Conservation (phyloP, 53 echinoderm and acorn worm genomes). For the Mesocentrotus franciscanus region DNA sequence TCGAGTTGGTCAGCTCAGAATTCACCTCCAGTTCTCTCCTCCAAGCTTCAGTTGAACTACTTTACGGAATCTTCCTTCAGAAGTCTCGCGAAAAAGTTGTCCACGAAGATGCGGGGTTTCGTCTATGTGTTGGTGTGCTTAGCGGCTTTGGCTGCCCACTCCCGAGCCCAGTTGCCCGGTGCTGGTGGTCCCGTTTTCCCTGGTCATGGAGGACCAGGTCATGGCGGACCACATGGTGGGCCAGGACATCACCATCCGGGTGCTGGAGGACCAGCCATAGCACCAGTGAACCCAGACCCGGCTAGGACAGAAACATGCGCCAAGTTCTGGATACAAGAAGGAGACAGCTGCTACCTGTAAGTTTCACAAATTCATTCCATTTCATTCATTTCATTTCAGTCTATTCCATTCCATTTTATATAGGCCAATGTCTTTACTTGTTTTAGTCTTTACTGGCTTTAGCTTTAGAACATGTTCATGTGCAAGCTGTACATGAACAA, state of each 20-base stretch:
- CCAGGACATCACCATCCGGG: not conserved
- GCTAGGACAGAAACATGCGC: not conserved
- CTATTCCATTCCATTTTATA: too few species aligned
- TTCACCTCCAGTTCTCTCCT: not conserved
- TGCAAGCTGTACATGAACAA: too few species aligned
- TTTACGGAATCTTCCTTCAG: not conserved
- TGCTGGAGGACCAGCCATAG: not conserved
- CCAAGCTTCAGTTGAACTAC: not conserved
- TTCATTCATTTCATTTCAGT: too few species aligned
- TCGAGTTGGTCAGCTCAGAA: not conserved
- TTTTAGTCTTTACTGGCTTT: too few species aligned
- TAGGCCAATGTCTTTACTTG: too few species aligned
- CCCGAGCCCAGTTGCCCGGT: not conserved
- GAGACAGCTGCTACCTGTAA: conserved; percentile 58
- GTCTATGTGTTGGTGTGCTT: not conserved
- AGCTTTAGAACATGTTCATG: too few species aligned
- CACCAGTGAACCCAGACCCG: conserved; percentile 42
- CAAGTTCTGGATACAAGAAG: conserved; percentile 47
- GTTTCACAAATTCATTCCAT: not conserved
- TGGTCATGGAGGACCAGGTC: not conserved
- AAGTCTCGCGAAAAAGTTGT: not conserved
- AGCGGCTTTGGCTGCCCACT: not conserved
- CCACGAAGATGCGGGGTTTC: conserved; percentile 4
- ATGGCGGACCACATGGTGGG: too few species aligned
- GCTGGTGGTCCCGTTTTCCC: not conserved